These are phyloP conservation scores for Pseudochromis fuscus DNA, from an alignment of 2,797 vertebrate genomes.

Conservation along the genomic window DNA sequence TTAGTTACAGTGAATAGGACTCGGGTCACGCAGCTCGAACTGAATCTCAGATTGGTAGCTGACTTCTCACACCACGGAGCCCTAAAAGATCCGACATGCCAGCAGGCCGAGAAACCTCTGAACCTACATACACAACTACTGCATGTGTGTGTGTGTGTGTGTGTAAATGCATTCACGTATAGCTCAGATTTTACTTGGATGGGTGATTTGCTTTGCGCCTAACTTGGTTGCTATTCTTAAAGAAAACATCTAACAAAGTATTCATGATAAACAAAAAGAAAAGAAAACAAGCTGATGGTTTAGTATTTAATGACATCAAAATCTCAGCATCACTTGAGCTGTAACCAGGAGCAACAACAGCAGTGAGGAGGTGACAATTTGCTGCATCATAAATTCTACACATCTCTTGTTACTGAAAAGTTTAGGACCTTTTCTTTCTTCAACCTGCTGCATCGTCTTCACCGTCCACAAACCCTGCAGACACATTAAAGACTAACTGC, in stretches of 20 bases:
- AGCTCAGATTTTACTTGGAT: conserved; percentile 6
- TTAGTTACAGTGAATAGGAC: conserved; percentile 26
- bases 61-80: conserved; percentile 57
- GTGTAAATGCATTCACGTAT: background rate
- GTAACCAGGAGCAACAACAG: too few relatives aligned
- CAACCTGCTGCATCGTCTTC: background rate
- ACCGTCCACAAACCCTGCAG: too few relatives aligned
- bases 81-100: conserved; percentile 29
- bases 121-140: conserved; percentile 1
- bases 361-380: background rate
- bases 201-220: background rate
- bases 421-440: too few relatives aligned
- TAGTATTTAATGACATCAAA: too few relatives aligned
- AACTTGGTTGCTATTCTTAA: background rate
- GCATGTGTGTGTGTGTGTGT: conserved; percentile 9
- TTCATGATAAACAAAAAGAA: background rate
- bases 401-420: too few relatives aligned
- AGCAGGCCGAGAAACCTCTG: conserved; percentile 49
- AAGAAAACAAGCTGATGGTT: too few relatives aligned
- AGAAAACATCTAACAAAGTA: background rate
- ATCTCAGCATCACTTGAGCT: too few relatives aligned
- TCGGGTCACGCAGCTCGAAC: conserved; percentile 46
- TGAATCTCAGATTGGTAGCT: conserved; percentile 40
- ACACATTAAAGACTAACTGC: background rate
- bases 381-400: background rate